Conservation (phyloP, 2,113 vertebrate genomes). For the Onychostoma macrolepis region DNA sequence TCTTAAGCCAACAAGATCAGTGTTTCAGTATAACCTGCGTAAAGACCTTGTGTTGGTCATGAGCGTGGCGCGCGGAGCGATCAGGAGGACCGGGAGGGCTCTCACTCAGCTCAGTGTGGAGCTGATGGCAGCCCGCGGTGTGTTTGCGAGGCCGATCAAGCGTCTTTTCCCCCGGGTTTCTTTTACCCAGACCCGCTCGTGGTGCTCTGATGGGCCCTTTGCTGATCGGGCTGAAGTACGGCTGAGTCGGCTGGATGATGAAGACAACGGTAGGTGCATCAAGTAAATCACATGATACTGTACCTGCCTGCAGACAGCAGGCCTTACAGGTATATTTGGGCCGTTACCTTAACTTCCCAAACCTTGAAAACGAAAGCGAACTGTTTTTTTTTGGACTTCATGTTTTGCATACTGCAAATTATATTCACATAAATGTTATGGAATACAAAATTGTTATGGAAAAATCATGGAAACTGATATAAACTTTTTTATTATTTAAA, state of each 20-base stretch:
- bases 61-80: background rate
- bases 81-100: background rate
- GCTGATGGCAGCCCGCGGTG: background rate
- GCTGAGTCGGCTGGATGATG: constrained; percentile 64
- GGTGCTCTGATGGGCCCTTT: constrained; percentile 50
- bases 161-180: constrained; percentile 26
- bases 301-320: too few species aligned
- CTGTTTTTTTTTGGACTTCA: background rate
- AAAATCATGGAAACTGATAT: background rate
- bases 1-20: background rate
- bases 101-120: background rate
- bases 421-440: too few species aligned
- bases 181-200: background rate
- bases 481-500: background rate
- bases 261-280: constrained; percentile 67
- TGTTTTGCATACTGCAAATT: background rate
- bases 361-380: background rate
- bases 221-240: constrained; percentile 65
- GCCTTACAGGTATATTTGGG: background rate
- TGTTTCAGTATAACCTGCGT: background rate
- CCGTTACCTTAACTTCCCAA: background rate
- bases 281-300: background rate
- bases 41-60: background rate
- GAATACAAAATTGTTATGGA: background rate
- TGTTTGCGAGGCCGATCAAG: constrained; percentile 10